phyloP scores from a whole-genome alignment of 2,888 invertebrate genomes.

The Exocentrus adspersus region DNA sequence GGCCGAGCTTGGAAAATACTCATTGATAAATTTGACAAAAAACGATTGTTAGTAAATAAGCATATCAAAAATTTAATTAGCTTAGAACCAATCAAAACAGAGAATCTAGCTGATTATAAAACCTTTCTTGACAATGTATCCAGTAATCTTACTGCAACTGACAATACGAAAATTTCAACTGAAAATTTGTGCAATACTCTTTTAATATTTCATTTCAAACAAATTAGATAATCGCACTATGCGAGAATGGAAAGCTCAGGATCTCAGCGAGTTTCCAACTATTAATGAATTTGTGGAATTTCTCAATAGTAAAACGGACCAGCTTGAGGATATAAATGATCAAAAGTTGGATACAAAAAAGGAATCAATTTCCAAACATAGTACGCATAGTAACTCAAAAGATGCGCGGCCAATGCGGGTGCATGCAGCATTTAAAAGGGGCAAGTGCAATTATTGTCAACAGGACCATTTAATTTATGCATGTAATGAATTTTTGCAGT shows the following conservation, averaged over 20 bases:
- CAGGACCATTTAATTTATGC: constrained; percentile 16
- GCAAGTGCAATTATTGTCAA: constrained; percentile 13
- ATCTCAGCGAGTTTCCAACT: constrained; percentile 15
- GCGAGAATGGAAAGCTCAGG: not conserved
- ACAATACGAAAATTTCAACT: too few species aligned
- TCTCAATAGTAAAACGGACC: constrained; percentile 13
- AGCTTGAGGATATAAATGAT: not conserved
- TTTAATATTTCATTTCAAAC: too few species aligned
- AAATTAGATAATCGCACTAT: not conserved
- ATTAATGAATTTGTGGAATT: constrained; percentile 28
- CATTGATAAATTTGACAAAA: too few species aligned
- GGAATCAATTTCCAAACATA: constrained; percentile 3
- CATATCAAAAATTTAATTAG: too few species aligned
- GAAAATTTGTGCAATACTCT: too few species aligned
- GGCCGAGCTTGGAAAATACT: too few species aligned
- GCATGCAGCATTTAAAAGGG: not conserved
- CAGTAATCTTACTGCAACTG: too few species aligned
- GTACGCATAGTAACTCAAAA: not conserved
- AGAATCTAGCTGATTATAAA: too few species aligned
- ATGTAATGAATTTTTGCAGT: constrained; percentile 18
- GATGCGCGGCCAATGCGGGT: not conserved
- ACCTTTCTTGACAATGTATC: too few species aligned
- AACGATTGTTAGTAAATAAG: too few species aligned
- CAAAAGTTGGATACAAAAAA: constrained; percentile 25
- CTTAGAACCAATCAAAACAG: too few species aligned